Evolutionary conservation across 2,113 vertebrate genomes (phyloP), one percentile per base, ranked within the genome.

Genomic region (Pionites leucogaster): DNA sequence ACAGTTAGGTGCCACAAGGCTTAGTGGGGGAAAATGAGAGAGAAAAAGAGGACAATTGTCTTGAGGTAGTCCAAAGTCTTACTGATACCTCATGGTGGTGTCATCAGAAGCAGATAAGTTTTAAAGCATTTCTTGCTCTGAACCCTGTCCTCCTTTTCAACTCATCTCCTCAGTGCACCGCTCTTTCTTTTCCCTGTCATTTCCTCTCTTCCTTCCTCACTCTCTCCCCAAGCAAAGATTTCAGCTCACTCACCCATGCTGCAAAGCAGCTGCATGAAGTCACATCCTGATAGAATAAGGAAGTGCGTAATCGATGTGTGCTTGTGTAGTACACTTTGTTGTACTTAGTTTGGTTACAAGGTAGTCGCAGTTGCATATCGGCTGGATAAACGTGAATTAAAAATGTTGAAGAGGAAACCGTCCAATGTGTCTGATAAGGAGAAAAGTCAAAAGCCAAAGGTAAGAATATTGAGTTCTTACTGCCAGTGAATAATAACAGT

Each of bases 381-480:
- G 31, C 23, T 91, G 37, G 87, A 93, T 50, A 86, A 89, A 53
- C 44, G 8, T 17, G 44, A 82, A 74, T 68, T 93, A 65, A 98
- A 96, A 95, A 99, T 99, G 99, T 92, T 99, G 89, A 99, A 98
- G 89, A 98, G 98, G 97, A 99, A 98, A 87, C 96, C 97, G 49
- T 99, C 99, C 50, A 99, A 98, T 4, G 98, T 41, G 4, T 98
- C 99, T 68, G 98, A 99, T 70, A 99, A 99, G 82, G 98, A 98
- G 85, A 99, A 98, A 97, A 97, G 94, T 42, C 98, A 98, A 84
- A 99, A 98, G 69, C 98, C 98, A 49, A 99, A 99, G 99, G 99
- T 99, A 98, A 96, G 98, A 42, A 39, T 31, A 53, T 67, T 93
- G 90, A 16, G 11, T n/a, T 77, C 70, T 87, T 78, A 79, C n/a